Evolutionary conservation across 2,113 vertebrate genomes (phyloP), one percentile per base, ranked within the genome.

Genomic region (Nesogale talazaci): DNA sequence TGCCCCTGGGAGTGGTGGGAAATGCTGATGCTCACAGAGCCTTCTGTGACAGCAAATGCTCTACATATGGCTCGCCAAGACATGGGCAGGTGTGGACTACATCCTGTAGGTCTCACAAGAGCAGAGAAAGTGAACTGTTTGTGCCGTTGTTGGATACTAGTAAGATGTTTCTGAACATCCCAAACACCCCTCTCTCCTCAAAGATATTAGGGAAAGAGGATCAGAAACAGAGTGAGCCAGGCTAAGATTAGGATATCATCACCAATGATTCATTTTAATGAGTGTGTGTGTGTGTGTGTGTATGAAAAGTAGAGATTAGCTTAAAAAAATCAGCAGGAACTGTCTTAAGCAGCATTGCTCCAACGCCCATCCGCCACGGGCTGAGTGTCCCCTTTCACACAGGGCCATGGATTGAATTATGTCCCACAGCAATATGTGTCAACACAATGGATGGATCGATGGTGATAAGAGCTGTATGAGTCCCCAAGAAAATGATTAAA

Each of bases 131-230:
- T 19, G 36, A 34, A 25, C 1, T 40, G 52, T 11, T 70, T 90
- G 75, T 52, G 46, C 14, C 14, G 46, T 69, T 42, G 82, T 89
- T 88, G 76, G 10, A 29, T 52, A 20, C 84, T 16, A 69, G 61
- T 83, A 74, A 89, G 46, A 34, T 89, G 40, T 72, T 74, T 93
- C 78, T 89, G 38, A 85, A 57, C 31, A 75, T n/a, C 92, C 67
- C 89, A 63, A 3, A 85, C 27, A 82, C 8, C 83, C 2, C 23
- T 40, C 10, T 52, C 46, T 12, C 46, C 46, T 11, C 46, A 52
- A 65, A 88, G 38, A 88, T 75, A 46, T 75, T 40, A 88, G 57
- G 2, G 23, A 59, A 94, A 79, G 46, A 75, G 92, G 61, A 83
- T 38, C 67, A 85, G 69, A 89, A 79, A 17, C 34, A 84, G 34